Percentiles rank a stretch among this genome's conserved stretches.
Evolutionary conservation across 2,113 vertebrate genomes (phyloP).

Genomic region (Philantomba maxwellii): DNA sequence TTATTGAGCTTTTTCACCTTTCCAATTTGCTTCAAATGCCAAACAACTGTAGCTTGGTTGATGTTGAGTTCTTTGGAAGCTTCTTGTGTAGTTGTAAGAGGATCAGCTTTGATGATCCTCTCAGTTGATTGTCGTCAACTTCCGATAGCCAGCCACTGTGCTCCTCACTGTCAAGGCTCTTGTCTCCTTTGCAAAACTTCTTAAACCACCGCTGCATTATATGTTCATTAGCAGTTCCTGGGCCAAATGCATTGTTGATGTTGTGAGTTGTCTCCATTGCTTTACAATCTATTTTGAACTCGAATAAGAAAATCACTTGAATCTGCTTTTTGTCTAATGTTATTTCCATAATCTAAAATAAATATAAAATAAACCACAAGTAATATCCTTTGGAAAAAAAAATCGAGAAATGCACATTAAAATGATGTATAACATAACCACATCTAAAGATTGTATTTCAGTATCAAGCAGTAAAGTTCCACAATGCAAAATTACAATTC

Average conservation of each 20-base stretch:
- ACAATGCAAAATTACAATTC: neutral
- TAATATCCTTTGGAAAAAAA: neutral
- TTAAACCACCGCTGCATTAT: neutral
- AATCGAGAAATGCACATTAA: neutral
- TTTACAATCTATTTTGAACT: neutral
- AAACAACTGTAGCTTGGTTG: neutral
- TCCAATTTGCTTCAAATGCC: neutral
- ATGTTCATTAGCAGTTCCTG: neutral
- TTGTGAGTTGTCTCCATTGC: neutral
- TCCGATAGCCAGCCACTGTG: neutral
- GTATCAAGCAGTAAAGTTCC: neutral
- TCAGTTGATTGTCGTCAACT: rapidly evolving
- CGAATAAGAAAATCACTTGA: neutral
- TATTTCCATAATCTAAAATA: neutral
- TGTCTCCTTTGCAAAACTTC: neutral
- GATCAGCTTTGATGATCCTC: neutral
- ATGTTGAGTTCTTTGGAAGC: neutral
- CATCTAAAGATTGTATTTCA: neutral
- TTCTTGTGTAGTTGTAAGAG: neutral
- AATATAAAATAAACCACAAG: neutral
- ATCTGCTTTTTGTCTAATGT: neutral
- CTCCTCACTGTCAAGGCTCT: neutral
- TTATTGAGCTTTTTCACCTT: neutral
- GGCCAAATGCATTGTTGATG: neutral
- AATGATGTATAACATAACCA: neutral